Evolutionary conservation across 2,888 invertebrate genomes (phyloP).

Genomic region (Strigamia maritima): DNA sequence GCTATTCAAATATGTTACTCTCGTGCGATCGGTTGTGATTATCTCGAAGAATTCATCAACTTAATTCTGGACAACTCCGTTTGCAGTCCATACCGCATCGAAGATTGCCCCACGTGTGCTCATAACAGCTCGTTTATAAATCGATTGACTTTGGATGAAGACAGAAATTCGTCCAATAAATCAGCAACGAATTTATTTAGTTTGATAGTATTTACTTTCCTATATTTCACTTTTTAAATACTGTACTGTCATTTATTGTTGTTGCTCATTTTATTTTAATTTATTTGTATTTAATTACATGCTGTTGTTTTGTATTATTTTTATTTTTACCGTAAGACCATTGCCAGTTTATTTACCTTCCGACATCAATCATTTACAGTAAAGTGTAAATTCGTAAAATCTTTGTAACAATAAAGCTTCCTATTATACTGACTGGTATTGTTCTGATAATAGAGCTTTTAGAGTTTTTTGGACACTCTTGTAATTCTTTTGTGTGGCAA

Average conservation of each 20-base stretch:
- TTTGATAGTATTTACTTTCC: no score
- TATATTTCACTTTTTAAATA: no score
- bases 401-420: no score
- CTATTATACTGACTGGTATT: not conserved
- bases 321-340: no score
- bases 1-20: not conserved
- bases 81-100: not conserved
- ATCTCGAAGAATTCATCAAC: not conserved
- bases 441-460: not conserved
- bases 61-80: not conserved
- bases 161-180: not conserved
- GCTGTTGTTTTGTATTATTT: no score
- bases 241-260: no score
- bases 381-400: no score
- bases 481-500: not conserved
- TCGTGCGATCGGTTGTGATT: not conserved
- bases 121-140: not conserved
- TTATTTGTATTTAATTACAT: no score
- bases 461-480: not conserved
- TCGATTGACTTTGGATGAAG: not conserved
- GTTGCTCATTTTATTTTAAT: no score
- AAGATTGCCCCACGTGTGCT: not conserved
- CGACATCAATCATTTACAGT: no score
- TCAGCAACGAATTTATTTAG: not conserved
- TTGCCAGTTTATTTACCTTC: no score